Evolutionary conservation across 2,113 vertebrate species (phyloP).

Genomic region (Xenopus laevis): DNA sequence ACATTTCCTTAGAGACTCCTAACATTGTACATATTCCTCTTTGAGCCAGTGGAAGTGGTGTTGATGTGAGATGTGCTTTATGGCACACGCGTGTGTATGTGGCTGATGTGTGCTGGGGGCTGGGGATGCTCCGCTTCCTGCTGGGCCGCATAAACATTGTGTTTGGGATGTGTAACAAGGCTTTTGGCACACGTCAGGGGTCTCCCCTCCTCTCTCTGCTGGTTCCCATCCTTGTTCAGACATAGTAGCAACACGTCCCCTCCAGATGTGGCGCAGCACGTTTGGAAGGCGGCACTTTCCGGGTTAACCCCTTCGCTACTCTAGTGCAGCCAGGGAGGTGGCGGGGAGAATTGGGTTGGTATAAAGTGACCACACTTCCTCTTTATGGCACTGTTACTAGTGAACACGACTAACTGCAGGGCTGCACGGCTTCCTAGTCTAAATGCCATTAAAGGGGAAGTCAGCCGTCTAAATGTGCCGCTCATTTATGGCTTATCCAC

Average conservation of each 20-base stretch:
- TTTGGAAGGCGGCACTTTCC: not conserved
- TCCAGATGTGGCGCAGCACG: slow-evolving; percentile 29
- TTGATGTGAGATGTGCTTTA: not conserved
- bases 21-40: too few relatives aligned
- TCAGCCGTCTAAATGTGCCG: too few relatives aligned
- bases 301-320: not conserved
- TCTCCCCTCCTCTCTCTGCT: slow-evolving; percentile 12
- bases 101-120: slow-evolving; percentile 4
- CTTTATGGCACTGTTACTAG: not conserved
- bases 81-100: slow-evolving; percentile 11
- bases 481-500: too few relatives aligned
- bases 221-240: slow-evolving; percentile 19
- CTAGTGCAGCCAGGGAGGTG: not conserved
- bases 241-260: slow-evolving; percentile 32
- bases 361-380: not conserved
- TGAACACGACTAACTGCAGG: too few relatives aligned
- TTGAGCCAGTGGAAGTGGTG: too few relatives aligned
- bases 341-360: not conserved
- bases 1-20: too few relatives aligned
- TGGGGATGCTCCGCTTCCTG: slow-evolving; percentile 18
- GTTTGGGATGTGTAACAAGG: slow-evolving; percentile 34
- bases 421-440: too few relatives aligned
- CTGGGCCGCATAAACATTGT: slow-evolving; percentile 24
- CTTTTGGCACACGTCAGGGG: slow-evolving; percentile 24
- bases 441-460: too few relatives aligned